Evolutionary conservation across 2,113 vertebrate species (phyloP).

Genomic region (Balaenoptera acutorostrata): DNA sequence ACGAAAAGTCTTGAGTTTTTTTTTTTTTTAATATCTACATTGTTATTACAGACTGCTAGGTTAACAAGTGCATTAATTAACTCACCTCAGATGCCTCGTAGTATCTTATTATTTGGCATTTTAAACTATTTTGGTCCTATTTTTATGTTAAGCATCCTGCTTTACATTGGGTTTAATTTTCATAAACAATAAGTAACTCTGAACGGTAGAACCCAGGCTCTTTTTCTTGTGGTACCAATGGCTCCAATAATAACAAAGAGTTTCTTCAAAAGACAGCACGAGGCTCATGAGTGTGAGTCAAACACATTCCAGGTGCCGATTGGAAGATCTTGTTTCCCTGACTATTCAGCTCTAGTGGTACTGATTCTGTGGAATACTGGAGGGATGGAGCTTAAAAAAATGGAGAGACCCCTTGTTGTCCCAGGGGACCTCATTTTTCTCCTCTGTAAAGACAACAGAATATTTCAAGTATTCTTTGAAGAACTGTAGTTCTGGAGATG

Average conservation of each 20-base stretch:
- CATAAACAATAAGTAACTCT: not conserved
- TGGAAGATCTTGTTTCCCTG: not conserved
- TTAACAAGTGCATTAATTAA: too few relatives aligned
- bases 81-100: not conserved
- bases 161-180: not conserved
- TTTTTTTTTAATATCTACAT: not conserved
- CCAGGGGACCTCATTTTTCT: not conserved
- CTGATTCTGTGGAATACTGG: not conserved
- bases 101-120: not conserved
- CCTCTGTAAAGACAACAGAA: not conserved
- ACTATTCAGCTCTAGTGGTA: not conserved
- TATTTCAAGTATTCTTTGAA: not conserved
- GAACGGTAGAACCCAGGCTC: not conserved
- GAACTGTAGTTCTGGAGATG: not conserved
- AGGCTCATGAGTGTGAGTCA: not conserved
- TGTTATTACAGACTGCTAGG: not conserved
- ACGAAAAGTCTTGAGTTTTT: not conserved
- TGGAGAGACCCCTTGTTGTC: not conserved
- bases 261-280: not conserved
- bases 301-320: not conserved
- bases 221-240: not conserved
- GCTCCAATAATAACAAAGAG: not conserved
- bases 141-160: not conserved
- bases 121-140: not conserved
- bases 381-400: not conserved